phyloP scores from a whole-genome alignment of 2,113 vertebrate genomes.

The Pogona vitticeps region DNA sequence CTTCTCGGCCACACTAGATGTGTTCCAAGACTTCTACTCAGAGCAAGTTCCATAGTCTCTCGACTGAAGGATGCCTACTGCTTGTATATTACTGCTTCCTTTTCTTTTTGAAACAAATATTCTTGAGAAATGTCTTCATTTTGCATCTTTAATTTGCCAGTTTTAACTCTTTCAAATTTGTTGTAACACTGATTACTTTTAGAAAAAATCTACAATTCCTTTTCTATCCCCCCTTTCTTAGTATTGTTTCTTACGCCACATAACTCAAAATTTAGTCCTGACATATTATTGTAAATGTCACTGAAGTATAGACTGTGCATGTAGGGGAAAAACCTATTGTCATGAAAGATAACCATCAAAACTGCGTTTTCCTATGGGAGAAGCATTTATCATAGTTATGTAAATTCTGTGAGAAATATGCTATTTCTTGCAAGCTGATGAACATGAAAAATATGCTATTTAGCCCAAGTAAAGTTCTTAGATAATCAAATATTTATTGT shows the following conservation, averaged over 20 bases:
- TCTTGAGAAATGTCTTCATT: background rate
- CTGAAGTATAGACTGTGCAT: slow-evolving; percentile 68
- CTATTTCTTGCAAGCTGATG: background rate
- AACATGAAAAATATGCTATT: background rate
- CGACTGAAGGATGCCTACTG: too few relatives aligned
- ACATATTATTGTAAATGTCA: slow-evolving; percentile 73
- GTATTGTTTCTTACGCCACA: slow-evolving; percentile 39
- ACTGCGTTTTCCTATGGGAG: slow-evolving; percentile 44
- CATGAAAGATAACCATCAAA: slow-evolving; percentile 74
- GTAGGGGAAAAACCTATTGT: slow-evolving; percentile 69
- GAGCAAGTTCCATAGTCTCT: too few relatives aligned
- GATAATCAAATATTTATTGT: background rate
- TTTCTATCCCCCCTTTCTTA: background rate
- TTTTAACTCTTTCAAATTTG: slow-evolving; percentile 32
- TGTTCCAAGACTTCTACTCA: too few relatives aligned
- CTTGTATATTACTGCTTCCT: too few relatives aligned
- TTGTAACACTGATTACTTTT: background rate
- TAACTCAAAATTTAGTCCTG: slow-evolving; percentile 57
- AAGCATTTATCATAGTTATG: background rate
- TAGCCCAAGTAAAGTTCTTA: background rate
- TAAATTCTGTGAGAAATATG: background rate
- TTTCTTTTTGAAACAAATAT: background rate
- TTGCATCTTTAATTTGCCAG: background rate
- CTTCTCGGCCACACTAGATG: too few relatives aligned
- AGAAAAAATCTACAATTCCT: background rate